These are phyloP conservation scores for Xanthorhoe designata DNA, from an alignment of 2,888 invertebrate genomes.

Conservation along the genomic window DNA sequence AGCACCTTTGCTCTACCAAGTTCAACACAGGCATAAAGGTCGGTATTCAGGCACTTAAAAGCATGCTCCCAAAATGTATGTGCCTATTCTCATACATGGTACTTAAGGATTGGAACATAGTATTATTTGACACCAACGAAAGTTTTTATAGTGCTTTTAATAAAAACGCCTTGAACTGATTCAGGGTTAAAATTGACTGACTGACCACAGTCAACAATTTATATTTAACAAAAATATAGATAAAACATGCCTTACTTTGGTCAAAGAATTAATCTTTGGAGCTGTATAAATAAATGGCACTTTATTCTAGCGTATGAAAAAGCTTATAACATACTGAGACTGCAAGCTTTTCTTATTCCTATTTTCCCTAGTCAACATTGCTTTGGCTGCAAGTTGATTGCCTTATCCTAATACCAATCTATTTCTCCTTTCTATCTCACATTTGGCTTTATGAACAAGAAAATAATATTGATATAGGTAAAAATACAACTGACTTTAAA, in stretches of 20 bases:
- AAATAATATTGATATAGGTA: not conserved
- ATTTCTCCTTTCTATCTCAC: constrained; percentile 12
- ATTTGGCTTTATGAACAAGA: constrained; percentile 16
- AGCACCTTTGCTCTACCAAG: constrained; percentile 8
- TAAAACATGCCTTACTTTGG: constrained; percentile 23
- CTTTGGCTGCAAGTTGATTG: constrained; percentile 17
- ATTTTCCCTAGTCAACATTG: constrained; percentile 15
- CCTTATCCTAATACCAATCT: constrained; percentile 12
- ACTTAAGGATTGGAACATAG: not conserved
- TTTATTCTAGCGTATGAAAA: constrained; percentile 25
- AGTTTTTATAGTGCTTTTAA: not conserved
- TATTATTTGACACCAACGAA: not conserved
- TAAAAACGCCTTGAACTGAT: not conserved
- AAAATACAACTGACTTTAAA: constrained; percentile 9
- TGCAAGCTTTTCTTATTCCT: constrained; percentile 19
- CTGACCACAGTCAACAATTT: not conserved
- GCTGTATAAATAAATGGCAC: constrained; percentile 22
- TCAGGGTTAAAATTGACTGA: not conserved
- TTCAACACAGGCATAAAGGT: constrained; percentile 4
- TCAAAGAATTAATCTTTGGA: constrained; percentile 29
- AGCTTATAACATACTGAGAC: constrained; percentile 12
- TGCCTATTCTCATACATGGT: not conserved
- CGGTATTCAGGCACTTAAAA: not conserved
- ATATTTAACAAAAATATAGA: too few relatives aligned
- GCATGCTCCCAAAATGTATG: not conserved